These are phyloP conservation scores for Perca fluviatilis DNA, from an alignment of 2,113 vertebrate species.

Conservation along the genomic window DNA sequence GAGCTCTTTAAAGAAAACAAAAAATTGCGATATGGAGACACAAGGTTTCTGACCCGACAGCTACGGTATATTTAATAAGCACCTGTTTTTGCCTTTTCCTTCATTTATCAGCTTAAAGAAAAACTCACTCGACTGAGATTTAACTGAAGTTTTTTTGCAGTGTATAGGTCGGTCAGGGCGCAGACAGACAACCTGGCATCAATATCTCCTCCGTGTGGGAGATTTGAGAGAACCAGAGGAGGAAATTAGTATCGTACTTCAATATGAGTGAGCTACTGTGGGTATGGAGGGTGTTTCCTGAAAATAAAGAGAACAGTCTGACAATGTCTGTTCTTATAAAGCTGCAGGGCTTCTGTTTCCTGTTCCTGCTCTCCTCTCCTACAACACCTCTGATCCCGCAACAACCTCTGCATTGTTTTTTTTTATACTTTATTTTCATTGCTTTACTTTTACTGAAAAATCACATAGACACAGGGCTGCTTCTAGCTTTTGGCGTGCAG, in stretches of 20 bases:
- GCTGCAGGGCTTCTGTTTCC: conserved; percentile 11
- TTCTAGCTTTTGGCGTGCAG: too few species aligned
- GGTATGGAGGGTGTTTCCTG: conserved; percentile 23
- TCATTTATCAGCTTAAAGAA: neutral
- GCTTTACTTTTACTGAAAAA: too few species aligned
- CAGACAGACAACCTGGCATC: conserved; percentile 44
- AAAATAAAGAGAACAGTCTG: conserved; percentile 4
- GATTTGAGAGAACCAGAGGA: conserved; percentile 17
- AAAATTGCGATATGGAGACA: too few species aligned
- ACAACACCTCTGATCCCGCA: neutral
- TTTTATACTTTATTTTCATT: too few species aligned
- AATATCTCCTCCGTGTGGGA: conserved; percentile 24
- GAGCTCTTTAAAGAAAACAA: too few species aligned
- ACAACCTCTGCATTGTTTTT: too few species aligned
- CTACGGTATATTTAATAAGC: neutral
- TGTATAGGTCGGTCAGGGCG: conserved; percentile 3
- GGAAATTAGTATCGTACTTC: conserved; percentile 20
- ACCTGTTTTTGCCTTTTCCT: neutral
- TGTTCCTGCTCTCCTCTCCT: neutral
- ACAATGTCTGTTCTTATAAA: conserved; percentile 10
- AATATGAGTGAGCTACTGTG: neutral
- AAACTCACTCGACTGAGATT: neutral
- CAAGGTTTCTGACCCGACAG: too few species aligned
- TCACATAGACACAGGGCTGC: too few species aligned
- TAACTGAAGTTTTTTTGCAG: conserved; percentile 4